Evolutionary conservation across 2,113 vertebrate genomes (phyloP), one percentile per base, ranked within the genome.

Genomic region (Pavo muticus): DNA sequence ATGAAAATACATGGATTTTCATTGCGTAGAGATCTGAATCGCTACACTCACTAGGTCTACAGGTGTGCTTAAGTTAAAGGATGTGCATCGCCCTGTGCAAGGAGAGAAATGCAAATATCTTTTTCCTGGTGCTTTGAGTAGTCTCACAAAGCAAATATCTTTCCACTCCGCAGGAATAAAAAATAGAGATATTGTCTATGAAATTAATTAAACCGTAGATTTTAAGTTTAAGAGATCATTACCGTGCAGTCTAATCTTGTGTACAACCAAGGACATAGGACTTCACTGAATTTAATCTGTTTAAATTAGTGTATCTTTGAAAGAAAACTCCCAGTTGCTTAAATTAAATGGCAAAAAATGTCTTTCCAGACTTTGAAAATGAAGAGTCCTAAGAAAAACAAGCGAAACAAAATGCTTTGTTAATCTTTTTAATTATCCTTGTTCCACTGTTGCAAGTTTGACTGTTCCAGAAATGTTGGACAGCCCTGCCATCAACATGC

Each of bases 351-450:
- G 19, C 16, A 54, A 70, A 79, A 92, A 93, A 82, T 85, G 14
- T 48, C 59, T 77, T 92, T 83, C 32, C 60, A 63, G 60, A 50
- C 59, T 91, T 88, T 60, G 54, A 73, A 87, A 87, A 87, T 82
- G 15, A 89, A 79, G 60, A 39, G 59, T 45, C 20, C 14, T 35
- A 83, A 92, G 59, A 84, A 89, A 32, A 91, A 45, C 16, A 48
- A 67, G 45, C 1, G 0, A 78, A 92, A 32, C 24, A 72, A 88
- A 88, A 84, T 70, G 18, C 14, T 87, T 39, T 87, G 29, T n/a
- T 72, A 68, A 40, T 82, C 13, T 82, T 82, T 75, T 87, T 47
- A 82, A 50, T 86, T 93, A 54, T 79, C 70, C 14, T 69, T 59
- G 3, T 68, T 71, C 39, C 14, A 32, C 18, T 35, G 19, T 35